These are phyloP conservation scores for Apoderus coryli DNA, from an alignment of 2,888 invertebrate genomes.

Conservation along the genomic window DNA sequence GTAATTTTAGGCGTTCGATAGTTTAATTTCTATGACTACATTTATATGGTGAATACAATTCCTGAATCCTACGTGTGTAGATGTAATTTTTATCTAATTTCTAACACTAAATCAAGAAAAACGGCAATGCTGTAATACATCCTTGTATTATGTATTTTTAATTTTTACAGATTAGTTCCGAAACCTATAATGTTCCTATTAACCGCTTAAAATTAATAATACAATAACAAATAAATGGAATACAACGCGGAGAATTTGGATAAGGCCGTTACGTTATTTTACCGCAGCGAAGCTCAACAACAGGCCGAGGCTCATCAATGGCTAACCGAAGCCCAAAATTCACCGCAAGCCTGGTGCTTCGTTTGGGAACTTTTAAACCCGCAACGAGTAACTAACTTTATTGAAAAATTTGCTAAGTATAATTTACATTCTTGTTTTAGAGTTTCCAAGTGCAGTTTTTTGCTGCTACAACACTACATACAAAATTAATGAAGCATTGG, in stretches of 20 bases:
- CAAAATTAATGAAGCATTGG: constrained; percentile 80
- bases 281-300: constrained; percentile 44
- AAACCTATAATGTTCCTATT: no score
- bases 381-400: constrained; percentile 49
- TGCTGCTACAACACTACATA: constrained; percentile 79
- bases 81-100: no score
- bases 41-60: no score
- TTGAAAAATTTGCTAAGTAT: background rate
- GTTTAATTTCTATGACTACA: no score
- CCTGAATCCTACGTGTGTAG: no score
- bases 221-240: constrained; percentile 34
- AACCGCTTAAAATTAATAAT: constrained; percentile 5
- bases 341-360: constrained; percentile 83
- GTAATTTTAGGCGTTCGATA: no score
- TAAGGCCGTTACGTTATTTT: constrained; percentile 54
- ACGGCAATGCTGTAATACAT: no score
- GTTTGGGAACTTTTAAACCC: constrained; percentile 79
- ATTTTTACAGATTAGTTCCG: no score
- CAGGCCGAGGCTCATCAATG: constrained; percentile 71
- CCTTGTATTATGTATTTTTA: no score
- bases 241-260: constrained; percentile 50
- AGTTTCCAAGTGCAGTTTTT: constrained; percentile 84
- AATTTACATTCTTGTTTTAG: constrained; percentile 36
- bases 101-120: no score
- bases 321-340: constrained; percentile 73